These are phyloP conservation scores for Homarus gammarus DNA, from an alignment of 2,888 invertebrate species.

Conservation along the genomic window DNA sequence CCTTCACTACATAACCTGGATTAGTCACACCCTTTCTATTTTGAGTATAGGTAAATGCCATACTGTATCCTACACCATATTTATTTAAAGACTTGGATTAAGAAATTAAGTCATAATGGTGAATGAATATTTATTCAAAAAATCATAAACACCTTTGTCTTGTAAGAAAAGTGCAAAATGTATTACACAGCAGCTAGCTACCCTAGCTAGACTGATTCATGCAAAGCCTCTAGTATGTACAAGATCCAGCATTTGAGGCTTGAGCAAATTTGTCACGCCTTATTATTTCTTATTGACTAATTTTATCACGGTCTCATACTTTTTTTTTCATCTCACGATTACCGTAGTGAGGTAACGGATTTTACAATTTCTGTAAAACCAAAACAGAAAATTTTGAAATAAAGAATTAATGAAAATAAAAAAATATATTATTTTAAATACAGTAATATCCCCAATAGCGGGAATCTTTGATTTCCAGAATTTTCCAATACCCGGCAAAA, in stretches of 20 bases:
- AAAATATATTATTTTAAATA: too few species aligned
- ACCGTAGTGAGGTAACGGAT: background rate
- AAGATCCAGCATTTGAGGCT: background rate
- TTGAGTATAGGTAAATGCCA: too few species aligned
- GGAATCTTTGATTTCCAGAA: too few species aligned
- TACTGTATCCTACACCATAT: too few species aligned
- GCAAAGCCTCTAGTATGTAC: constrained; percentile 11
- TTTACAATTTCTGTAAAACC: background rate
- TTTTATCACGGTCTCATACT: background rate
- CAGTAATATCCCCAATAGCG: too few species aligned
- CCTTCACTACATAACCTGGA: too few species aligned
- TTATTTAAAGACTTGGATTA: background rate
- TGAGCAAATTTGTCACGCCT: background rate
- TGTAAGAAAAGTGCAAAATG: constrained; percentile 56
- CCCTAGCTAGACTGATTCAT: background rate
- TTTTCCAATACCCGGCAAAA: too few species aligned
- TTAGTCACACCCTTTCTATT: too few species aligned
- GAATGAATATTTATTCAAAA: constrained; percentile 24
- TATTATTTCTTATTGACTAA: background rate
- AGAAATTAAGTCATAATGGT: background rate
- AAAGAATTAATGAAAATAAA: too few species aligned
- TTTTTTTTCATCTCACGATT: background rate
- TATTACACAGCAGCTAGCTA: constrained; percentile 32
- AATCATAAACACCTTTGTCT: constrained; percentile 18
- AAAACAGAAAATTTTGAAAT: too few species aligned